Evolutionary conservation across 2,113 vertebrate species (phyloP), one percentile per base, ranked within the genome.

Genomic region (Myanophis thanlyinensis): DNA sequence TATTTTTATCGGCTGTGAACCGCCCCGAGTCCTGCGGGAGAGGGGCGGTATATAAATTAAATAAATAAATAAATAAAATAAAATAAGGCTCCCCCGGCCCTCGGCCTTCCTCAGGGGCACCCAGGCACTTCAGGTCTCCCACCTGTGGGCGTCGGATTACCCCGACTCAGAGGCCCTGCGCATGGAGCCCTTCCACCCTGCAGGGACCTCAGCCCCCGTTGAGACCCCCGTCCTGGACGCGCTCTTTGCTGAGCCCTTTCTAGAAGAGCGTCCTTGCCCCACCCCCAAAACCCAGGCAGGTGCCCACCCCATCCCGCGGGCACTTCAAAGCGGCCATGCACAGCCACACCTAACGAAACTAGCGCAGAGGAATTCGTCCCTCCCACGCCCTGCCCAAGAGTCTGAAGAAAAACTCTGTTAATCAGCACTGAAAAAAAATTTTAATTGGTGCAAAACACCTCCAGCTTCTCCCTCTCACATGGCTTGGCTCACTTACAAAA

Each of bases 361-460:
- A 35, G 5, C 7, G 12, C 90, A 40, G 27, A 25, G 54, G 93
- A 48, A 49, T 35, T 48, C 80, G 0, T 13, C 92, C 22, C 10
- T 54, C 92, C 89, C 94, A 87, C 35, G 0, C 48, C 56, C 91
- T 84, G 46, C 67, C 47, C 89, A 44, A 56, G 49, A 88, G 52
- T 88, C 89, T 88, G n/a, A 85, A 89, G n/a, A 90, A 20, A 89
- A 85, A 62, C 91, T 94, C 54, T 22, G 62, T 54, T 93, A 59
- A 54, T 53, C 89, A 91, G 56, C 47, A 49, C 85, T 22, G 54
- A 13, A 5, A 1, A 51, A 85, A 93, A 90, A 1, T 5, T 40
- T n/a, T 90, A 87, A 87, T 4, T 49, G 73, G 44, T 89, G 85
- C 25, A 92, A 52, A 88, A 54, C 48, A 18, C 53, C 89, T 90